These are phyloP conservation scores for Xiphorhynchus elegans DNA, from an alignment of 2,113 vertebrate species.

Conservation along the genomic window DNA sequence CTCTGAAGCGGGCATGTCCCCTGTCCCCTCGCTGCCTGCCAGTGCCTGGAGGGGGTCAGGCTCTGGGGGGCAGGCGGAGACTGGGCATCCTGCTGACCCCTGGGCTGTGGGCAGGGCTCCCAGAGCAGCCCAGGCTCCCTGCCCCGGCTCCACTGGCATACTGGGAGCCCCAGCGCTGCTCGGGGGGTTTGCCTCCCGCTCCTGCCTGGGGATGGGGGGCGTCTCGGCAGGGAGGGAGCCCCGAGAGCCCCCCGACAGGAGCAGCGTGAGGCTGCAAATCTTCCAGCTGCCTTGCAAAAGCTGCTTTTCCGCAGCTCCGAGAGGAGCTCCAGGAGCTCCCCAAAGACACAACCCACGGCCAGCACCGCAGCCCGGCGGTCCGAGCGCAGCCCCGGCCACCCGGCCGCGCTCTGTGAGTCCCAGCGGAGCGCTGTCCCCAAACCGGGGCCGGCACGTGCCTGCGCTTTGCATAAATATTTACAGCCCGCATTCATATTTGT, in stretches of 20 bases:
- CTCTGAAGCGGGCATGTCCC: accelerated
- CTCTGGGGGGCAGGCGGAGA: background rate
- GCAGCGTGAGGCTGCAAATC: background rate
- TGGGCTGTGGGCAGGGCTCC: background rate
- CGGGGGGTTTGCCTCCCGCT: background rate
- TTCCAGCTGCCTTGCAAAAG: background rate
- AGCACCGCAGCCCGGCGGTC: too few species aligned
- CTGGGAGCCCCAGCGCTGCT: background rate
- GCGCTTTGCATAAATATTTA: constrained; percentile 67
- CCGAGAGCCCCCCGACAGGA: background rate
- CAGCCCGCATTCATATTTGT: constrained; percentile 67
- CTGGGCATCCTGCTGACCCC: background rate
- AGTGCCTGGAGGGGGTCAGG: background rate
- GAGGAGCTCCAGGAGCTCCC: background rate
- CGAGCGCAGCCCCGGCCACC: background rate
- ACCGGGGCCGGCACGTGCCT: constrained; percentile 49
- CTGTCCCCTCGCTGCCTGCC: background rate
- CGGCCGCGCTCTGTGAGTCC: background rate
- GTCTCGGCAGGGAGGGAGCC: background rate
- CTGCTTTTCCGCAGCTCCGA: background rate
- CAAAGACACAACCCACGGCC: background rate
- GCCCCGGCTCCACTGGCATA: background rate
- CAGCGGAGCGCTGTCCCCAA: background rate
- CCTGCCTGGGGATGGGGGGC: background rate
- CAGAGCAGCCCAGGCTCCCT: background rate